Percentiles rank a stretch among this genome's conserved stretches.
Conservation (phyloP, 2,888 invertebrate genomes). For the Tupiocoris notatus region DNA sequence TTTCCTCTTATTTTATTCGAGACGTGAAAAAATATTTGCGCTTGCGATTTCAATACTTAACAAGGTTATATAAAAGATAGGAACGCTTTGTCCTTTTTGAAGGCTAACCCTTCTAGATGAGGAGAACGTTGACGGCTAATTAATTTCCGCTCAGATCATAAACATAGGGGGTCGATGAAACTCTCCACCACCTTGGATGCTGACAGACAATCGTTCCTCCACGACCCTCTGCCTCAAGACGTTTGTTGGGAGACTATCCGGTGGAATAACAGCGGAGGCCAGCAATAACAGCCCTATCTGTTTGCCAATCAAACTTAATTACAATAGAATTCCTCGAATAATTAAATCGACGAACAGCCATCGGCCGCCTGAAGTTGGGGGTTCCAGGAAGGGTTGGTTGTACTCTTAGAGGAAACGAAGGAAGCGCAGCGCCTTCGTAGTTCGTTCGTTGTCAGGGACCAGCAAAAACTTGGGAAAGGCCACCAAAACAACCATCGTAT, state of each 20-base stretch:
- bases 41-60: no score
- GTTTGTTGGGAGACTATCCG: constrained; percentile 40
- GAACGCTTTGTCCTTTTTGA: background rate
- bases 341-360: constrained; percentile 23
- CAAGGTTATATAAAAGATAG: no score
- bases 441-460: constrained; percentile 24
- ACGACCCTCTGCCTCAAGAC: constrained; percentile 34
- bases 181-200: constrained; percentile 1
- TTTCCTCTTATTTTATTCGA: no score
- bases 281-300: constrained; percentile 41
- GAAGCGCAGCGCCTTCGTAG: no score
- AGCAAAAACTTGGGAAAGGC: constrained; percentile 35
- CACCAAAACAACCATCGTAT: constrained; percentile 41
- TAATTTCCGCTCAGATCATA: constrained; percentile 20
- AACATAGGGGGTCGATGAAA: background rate
- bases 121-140: background rate
- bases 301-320: constrained; percentile 45
- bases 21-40: no score
- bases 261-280: constrained; percentile 38
- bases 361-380: background rate
- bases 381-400: background rate
- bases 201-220: background rate
- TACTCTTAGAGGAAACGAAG: constrained; percentile 10
- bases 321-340: constrained; percentile 44
- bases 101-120: background rate